phyloP scores from a whole-genome alignment of 30 jellyfish, hydroid and myxozoan genomes.

The Aurelia sp. region DNA sequence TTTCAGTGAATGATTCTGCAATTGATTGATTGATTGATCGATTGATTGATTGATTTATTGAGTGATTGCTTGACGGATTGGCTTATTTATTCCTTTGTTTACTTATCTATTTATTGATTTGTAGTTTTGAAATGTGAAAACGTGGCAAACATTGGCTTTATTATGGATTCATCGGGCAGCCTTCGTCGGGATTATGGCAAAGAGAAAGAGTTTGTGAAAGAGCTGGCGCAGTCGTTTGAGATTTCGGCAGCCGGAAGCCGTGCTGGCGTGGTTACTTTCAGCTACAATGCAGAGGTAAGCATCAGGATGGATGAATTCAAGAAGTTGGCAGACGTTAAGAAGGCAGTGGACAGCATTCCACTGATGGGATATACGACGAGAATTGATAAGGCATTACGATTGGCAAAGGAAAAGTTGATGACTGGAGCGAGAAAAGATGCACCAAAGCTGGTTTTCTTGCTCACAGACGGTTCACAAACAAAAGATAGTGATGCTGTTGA shows the following conservation, averaged over 20 bases:
- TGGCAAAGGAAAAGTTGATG: slow-evolving; percentile 73
- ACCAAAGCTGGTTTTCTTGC: slow-evolving; percentile 75
- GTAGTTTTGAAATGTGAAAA: slow-evolving; percentile 49
- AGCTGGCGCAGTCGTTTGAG: slow-evolving; percentile 75
- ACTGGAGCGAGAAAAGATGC: slow-evolving; percentile 88
- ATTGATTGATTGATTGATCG: too few species aligned
- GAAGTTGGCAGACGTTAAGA: slow-evolving; percentile 63
- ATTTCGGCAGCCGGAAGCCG: slow-evolving; percentile 77
- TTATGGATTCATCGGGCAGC: slow-evolving; percentile 97
- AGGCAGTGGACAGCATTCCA: slow-evolving; percentile 86
- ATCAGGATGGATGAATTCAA: slow-evolving; percentile 67
- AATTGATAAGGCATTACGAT: slow-evolving; percentile 90
- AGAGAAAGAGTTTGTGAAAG: slow-evolving; percentile 88
- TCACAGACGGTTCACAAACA: slow-evolving; percentile 95
- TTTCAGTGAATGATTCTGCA: too few species aligned
- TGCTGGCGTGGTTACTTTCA: slow-evolving; percentile 90
- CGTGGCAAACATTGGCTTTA: slow-evolving; percentile 87
- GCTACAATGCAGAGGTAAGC: slow-evolving; percentile 86
- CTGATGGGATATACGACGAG: slow-evolving; percentile 91
- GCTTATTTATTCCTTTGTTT: too few species aligned
- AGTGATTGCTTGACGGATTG: too few species aligned
- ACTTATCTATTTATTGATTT: too few species aligned
- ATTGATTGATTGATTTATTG: too few species aligned
- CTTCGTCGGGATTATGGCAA: slow-evolving; percentile 76
- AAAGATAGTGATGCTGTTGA: slow-evolving; percentile 80